Evolutionary conservation across 2,888 invertebrate species (phyloP).

Genomic region (Cephus spinipes): DNA sequence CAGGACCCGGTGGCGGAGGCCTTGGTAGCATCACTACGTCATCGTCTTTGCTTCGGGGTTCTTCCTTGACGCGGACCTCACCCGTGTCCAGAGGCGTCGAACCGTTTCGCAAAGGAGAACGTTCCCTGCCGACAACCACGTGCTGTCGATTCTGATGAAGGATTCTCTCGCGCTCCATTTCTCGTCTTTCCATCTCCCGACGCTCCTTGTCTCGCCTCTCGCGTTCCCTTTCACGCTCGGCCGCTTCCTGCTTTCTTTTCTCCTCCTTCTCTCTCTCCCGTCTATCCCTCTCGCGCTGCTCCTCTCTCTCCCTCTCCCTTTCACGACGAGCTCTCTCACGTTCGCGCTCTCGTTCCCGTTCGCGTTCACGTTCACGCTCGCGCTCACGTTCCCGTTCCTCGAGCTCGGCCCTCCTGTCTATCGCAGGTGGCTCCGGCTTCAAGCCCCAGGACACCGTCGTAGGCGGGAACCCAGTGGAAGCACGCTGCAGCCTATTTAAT

Average conservation of each 20-base stretch:
- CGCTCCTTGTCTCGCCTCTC: conserved; percentile 68
- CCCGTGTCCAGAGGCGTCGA: conserved; percentile 47
- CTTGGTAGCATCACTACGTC: conserved; percentile 67
- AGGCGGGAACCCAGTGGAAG: conserved; percentile 71
- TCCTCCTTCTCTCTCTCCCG: conserved; percentile 67
- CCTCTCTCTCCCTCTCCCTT: conserved; percentile 73
- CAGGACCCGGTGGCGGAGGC: conserved; percentile 45
- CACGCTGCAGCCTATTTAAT: conserved; percentile 69
- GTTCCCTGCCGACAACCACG: conserved; percentile 68
- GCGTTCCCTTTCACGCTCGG: conserved; percentile 52
- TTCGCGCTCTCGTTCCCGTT: conserved; percentile 69
- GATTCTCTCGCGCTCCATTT: conserved; percentile 61
- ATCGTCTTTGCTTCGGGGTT: conserved; percentile 72
- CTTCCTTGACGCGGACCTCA: conserved; percentile 75
- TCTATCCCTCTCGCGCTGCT: conserved; percentile 71
- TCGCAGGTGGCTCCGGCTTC: conserved; percentile 75
- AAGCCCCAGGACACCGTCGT: conserved; percentile 73
- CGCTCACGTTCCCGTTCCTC: conserved; percentile 70
- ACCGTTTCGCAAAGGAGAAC: conserved; percentile 84
- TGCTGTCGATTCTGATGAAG: conserved; percentile 54
- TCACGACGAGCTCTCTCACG: conserved; percentile 73
- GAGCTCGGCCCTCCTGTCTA: conserved; percentile 72
- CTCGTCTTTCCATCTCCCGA: conserved; percentile 71
- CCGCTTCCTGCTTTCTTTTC: conserved; percentile 69
- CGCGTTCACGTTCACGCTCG: conserved; percentile 66